Evolutionary conservation across 2,888 invertebrate species (phyloP).

Genomic region (Zygogramma bicolorata): DNA sequence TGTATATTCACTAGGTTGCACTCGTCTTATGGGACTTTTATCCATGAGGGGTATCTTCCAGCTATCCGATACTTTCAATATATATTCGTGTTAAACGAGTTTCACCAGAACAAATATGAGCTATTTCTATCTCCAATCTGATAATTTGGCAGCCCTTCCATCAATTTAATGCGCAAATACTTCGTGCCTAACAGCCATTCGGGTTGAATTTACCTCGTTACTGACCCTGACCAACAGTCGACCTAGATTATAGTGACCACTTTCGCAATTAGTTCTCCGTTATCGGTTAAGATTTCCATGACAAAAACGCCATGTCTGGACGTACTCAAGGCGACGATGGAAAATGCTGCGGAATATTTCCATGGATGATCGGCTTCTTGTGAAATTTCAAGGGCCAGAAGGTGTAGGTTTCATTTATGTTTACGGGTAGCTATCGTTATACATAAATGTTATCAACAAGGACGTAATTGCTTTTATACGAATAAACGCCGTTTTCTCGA

Average conservation of each 20-base stretch:
- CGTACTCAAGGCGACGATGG: background rate
- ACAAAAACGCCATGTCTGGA: background rate
- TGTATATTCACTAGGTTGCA: no score
- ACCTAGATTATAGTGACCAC: conserved; percentile 32
- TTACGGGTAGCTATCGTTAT: no score
- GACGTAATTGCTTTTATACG: no score
- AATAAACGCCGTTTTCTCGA: no score
- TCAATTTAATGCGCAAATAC: conserved; percentile 20
- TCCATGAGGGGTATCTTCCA: no score
- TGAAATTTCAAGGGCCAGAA: background rate
- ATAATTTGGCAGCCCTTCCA: background rate
- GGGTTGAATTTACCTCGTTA: conserved; percentile 26
- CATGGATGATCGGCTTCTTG: background rate
- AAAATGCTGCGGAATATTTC: background rate
- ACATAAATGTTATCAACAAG: no score
- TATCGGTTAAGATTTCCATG: background rate
- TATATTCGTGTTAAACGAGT: no score
- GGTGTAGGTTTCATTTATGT: no score
- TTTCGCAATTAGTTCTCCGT: background rate
- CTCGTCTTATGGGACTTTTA: no score
- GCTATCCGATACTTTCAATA: no score
- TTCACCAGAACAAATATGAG: no score
- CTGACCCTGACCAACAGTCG: conserved; percentile 38
- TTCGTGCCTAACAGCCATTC: conserved; percentile 22
- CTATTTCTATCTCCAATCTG: background rate